A percentile compares a stretch with the other conserved stretches of the same genome.
Conservation (phyloP, 2,888 invertebrate genomes). For the Ditylenchus weischeri region DNA sequence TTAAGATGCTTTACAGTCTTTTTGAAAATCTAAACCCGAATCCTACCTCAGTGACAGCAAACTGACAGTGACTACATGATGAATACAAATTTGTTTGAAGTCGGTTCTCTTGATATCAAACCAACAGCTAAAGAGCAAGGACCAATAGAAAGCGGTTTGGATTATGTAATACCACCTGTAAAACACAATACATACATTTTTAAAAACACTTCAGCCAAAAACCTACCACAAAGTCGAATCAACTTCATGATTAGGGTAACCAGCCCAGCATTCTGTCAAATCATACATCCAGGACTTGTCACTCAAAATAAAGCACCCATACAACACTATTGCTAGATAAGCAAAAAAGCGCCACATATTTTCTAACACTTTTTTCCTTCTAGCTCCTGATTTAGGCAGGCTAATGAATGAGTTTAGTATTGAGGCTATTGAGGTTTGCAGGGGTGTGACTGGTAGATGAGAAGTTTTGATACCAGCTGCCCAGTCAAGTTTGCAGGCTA, state of each 20-base stretch:
- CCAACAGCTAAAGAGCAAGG: conserved; percentile 54
- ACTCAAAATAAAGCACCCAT: conserved; percentile 48
- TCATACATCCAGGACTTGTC: conserved; percentile 59
- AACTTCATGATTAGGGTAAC: conserved; percentile 48
- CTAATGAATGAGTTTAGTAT: not conserved
- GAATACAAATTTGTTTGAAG: not conserved
- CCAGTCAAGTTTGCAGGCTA: not conserved
- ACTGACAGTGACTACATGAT: not conserved
- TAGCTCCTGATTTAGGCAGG: conserved; percentile 23
- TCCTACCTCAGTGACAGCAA: not conserved
- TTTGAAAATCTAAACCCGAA: too few relatives aligned
- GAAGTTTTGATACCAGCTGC: not conserved
- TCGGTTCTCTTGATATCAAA: conserved; percentile 59
- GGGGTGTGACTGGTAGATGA: not conserved
- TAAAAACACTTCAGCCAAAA: not conserved
- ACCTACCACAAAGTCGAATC: conserved; percentile 44
- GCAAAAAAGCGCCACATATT: conserved; percentile 50
- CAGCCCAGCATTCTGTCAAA: conserved; percentile 54
- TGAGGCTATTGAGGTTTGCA: not conserved
- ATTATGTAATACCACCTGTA: conserved; percentile 62
- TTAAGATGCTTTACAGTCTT: too few relatives aligned
- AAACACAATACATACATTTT: not conserved
- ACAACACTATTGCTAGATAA: conserved; percentile 46
- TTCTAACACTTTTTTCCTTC: conserved; percentile 50
- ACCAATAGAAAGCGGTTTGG: conserved; percentile 62